Evolutionary conservation across 2,888 invertebrate species (phyloP).

Genomic region (Pharmacophagus antenor): DNA sequence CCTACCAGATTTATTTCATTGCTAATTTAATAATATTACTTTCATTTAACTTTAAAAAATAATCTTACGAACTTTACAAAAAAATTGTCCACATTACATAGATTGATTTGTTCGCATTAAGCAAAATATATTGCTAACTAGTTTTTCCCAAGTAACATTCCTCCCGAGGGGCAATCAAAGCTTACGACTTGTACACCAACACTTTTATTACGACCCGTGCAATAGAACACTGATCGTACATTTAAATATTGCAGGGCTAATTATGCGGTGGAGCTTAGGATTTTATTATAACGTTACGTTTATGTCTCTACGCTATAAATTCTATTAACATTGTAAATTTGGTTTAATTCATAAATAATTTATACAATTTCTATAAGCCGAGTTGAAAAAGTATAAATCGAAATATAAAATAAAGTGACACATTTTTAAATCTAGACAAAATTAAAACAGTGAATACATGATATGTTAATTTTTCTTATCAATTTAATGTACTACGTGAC

Average conservation of each 20-base stretch:
- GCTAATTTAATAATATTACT: neutral
- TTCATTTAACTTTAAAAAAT: neutral
- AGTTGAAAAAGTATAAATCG: too few species aligned
- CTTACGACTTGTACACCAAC: conserved; percentile 25
- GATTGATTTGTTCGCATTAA: conserved; percentile 21
- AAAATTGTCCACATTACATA: neutral
- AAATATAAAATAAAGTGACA: too few species aligned
- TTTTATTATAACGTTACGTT: conserved; percentile 20
- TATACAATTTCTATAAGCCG: too few species aligned
- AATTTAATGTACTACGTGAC: too few species aligned
- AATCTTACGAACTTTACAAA: neutral
- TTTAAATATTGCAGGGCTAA: conserved; percentile 24
- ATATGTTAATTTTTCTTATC: too few species aligned
- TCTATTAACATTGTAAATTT: conserved; percentile 8
- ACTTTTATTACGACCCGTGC: conserved; percentile 26
- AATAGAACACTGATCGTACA: conserved; percentile 15
- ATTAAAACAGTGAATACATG: too few species aligned
- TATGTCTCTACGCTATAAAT: conserved; percentile 13
- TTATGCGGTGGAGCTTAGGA: conserved; percentile 16
- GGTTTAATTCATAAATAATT: conserved; percentile 1
- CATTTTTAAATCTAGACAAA: too few species aligned
- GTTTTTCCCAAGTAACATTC: conserved; percentile 27
- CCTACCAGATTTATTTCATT: too few species aligned
- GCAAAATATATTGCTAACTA: conserved; percentile 22
- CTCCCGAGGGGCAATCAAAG: conserved; percentile 24